These are phyloP conservation scores for Accipiter virgatus DNA, from an alignment of 2,113 vertebrate genomes.

Conservation along the genomic window DNA sequence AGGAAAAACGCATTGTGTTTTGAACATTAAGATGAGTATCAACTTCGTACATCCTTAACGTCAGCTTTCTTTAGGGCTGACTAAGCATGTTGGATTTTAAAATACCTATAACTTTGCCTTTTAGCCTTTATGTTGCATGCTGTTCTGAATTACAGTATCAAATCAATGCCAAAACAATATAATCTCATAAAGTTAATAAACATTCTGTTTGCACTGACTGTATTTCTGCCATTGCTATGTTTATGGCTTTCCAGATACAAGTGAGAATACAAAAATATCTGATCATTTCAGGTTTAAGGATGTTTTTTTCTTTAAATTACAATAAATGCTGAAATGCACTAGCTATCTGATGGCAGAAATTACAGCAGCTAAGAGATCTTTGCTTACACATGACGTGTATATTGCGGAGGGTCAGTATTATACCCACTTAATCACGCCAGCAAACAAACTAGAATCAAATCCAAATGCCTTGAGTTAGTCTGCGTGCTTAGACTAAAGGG, in stretches of 20 bases:
- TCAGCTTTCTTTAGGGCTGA: neutral
- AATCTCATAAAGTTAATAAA: neutral
- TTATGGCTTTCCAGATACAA: neutral
- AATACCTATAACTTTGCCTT: neutral
- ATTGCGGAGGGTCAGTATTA: neutral
- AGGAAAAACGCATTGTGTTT: neutral
- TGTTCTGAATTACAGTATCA: neutral
- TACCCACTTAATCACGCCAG: too few relatives aligned
- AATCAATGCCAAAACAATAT: neutral
- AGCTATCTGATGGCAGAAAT: neutral
- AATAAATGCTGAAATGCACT: neutral
- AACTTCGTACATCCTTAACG: neutral
- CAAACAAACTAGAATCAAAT: neutral
- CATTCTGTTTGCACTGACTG: neutral
- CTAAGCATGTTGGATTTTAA: neutral
- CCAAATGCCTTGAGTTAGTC: neutral
- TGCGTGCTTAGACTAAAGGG: neutral
- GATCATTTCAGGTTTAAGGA: neutral
- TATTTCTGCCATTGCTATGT: neutral
- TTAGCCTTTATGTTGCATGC: neutral
- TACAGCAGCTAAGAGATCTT: neutral
- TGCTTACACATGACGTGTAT: accelerated
- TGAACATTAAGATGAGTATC: neutral
- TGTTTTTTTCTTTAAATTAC: neutral
- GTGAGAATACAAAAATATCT: neutral